These are phyloP conservation scores for Clepsis dumicolana DNA, from an alignment of 2,888 invertebrate genomes.

Conservation along the genomic window DNA sequence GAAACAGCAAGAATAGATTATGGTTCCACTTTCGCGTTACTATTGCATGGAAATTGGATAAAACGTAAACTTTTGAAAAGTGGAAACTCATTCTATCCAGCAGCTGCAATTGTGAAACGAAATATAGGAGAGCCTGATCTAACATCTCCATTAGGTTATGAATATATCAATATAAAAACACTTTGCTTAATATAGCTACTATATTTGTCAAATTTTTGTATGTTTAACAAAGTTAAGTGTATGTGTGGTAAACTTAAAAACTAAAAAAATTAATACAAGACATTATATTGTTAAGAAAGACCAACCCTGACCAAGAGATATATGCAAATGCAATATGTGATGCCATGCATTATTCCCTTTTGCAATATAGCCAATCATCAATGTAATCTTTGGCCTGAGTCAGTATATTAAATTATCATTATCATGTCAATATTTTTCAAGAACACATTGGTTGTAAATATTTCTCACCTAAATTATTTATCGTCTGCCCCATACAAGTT, in stretches of 20 bases:
- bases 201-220: constrained; percentile 39
- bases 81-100: too few species aligned
- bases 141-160: too few species aligned
- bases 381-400: neutral
- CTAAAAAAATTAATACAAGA: constrained; percentile 17
- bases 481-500: too few species aligned
- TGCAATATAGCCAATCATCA: neutral
- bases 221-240: constrained; percentile 25
- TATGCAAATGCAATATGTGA: neutral
- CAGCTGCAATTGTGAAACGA: too few species aligned
- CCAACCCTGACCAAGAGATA: neutral
- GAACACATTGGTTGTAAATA: too few species aligned
- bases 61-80: too few species aligned
- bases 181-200: constrained; percentile 33
- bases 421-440: neutral
- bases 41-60: too few species aligned
- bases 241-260: constrained; percentile 21
- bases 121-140: too few species aligned
- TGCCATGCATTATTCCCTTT: neutral
- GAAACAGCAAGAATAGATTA: too few species aligned
- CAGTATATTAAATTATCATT: neutral
- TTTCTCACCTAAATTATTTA: too few species aligned
- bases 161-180: neutral
- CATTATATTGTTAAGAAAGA: constrained; percentile 9
- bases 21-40: too few species aligned